Percentiles rank a stretch among this genome's conserved stretches.
These are phyloP conservation scores for Ophion slaviceki DNA, from an alignment of 2,888 invertebrate genomes.

Conservation along the genomic window DNA sequence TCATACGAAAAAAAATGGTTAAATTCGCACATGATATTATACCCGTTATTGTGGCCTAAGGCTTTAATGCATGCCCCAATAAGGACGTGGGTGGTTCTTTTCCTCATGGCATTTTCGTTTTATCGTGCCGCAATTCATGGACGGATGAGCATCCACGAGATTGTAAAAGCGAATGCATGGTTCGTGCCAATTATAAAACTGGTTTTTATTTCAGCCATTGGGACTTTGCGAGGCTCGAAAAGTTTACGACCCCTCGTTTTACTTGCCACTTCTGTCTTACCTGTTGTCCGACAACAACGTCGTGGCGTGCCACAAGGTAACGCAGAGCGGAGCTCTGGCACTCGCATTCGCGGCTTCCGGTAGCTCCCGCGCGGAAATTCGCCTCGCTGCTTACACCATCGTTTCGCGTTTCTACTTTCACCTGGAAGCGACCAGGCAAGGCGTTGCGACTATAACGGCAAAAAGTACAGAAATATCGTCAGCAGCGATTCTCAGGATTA, in stretches of 20 bases:
- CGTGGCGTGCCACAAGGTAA: conserved; percentile 89
- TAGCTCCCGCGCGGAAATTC: conserved; percentile 87
- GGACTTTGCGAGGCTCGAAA: conserved; percentile 76
- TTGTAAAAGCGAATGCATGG: not conserved
- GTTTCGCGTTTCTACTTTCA: conserved; percentile 90
- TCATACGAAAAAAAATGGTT: no score
- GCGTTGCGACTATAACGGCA: not conserved
- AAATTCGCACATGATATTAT: no score
- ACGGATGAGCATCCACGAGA: not conserved
- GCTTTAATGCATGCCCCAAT: not conserved
- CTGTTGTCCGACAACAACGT: conserved; percentile 90
- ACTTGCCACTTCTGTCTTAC: conserved; percentile 91
- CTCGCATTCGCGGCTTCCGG: conserved; percentile 89
- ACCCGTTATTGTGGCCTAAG: no score
- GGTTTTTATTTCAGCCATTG: conserved; percentile 65
- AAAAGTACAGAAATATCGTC: not conserved
- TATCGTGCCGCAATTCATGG: not conserved
- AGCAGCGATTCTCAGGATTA: not conserved
- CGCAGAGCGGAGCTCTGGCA: conserved; percentile 89
- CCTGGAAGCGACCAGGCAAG: conserved; percentile 88
- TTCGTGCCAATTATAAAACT: not conserved
- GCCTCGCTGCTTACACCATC: conserved; percentile 90
- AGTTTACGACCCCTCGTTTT: conserved; percentile 93
- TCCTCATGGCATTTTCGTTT: not conserved
- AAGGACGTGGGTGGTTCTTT: not conserved